phyloP scores from a whole-genome alignment of 1,140 invertebrate species.

The Zaprionus vittiger region DNA sequence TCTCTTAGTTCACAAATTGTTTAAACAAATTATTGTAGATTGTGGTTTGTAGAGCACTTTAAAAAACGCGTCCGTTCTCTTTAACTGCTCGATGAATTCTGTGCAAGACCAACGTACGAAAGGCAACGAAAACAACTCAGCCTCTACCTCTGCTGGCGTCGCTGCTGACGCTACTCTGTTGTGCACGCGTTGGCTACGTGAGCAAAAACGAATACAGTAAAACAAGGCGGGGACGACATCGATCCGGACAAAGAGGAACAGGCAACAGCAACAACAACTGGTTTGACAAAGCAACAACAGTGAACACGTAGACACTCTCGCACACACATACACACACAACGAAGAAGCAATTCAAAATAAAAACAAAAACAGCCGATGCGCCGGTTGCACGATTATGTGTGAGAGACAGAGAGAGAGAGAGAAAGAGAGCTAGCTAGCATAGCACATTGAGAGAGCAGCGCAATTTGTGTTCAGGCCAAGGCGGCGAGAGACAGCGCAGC shows the following conservation, averaged over 20 bases:
- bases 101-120: conserved; percentile 43
- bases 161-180: conserved; percentile 24
- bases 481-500: conserved; percentile 11
- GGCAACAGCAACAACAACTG: conserved; percentile 56
- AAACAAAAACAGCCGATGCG: conserved; percentile 76
- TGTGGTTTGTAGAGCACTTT: conserved; percentile 38
- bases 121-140: conserved; percentile 47
- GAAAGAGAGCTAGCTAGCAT: conserved; percentile 23
- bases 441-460: conserved; percentile 1
- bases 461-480: conserved; percentile 37
- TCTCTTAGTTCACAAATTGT: conserved; percentile 50
- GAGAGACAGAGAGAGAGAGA: conserved; percentile 23
- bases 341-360: conserved; percentile 61
- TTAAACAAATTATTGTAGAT: conserved; percentile 59
- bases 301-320: conserved; percentile 11
- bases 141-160: conserved; percentile 27
- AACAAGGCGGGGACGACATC: conserved; percentile 12
- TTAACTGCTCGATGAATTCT: conserved; percentile 68
- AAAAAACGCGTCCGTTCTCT: conserved; percentile 64
- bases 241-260: conserved; percentile 39
- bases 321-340: conserved; percentile 6
- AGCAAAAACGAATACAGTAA: conserved; percentile 68
- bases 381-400: conserved; percentile 49
- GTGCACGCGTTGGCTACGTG: conserved; percentile 78
- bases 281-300: conserved; percentile 62